phyloP scores from a whole-genome alignment of 2,888 invertebrate genomes.

The Megamerina dolium region DNA sequence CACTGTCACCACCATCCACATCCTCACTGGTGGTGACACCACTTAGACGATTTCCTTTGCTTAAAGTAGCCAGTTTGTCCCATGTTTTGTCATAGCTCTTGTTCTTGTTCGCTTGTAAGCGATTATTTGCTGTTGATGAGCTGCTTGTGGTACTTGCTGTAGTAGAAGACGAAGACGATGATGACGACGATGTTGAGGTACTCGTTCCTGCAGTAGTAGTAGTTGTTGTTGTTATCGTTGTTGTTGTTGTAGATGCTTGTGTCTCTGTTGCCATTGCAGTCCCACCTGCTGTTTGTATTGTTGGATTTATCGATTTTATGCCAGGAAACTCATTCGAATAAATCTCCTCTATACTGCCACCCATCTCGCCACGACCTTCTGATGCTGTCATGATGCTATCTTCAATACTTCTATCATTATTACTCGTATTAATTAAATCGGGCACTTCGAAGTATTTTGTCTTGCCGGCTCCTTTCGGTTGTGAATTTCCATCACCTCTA shows the following conservation, averaged over 20 bases:
- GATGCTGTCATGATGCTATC: too few species aligned
- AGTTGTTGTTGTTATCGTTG: conserved; percentile 11
- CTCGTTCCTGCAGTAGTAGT: conserved; percentile 7
- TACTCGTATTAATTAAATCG: conserved; percentile 42
- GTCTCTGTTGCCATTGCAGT: conserved; percentile 17
- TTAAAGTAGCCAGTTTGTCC: conserved; percentile 30
- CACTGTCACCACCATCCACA: conserved; percentile 8
- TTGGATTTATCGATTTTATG: conserved; percentile 12
- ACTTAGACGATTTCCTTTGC: conserved; percentile 22
- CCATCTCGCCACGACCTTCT: too few species aligned
- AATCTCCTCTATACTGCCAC: too few species aligned
- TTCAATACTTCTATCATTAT: too few species aligned
- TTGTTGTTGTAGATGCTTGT: conserved; percentile 18
- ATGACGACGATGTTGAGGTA: conserved; percentile 15
- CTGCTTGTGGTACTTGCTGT: not conserved
- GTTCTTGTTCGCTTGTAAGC: not conserved
- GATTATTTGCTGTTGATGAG: not conserved
- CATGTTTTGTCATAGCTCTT: conserved; percentile 28
- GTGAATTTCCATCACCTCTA: not conserved
- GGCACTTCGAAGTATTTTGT: conserved; percentile 42
- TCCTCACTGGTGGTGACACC: not conserved
- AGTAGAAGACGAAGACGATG: not conserved
- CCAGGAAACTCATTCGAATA: too few species aligned
- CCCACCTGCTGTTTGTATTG: conserved; percentile 25
- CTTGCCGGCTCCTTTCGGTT: conserved; percentile 27